Conservation (phyloP, 2,888 invertebrate species). For the Phyllotreta striolata region DNA sequence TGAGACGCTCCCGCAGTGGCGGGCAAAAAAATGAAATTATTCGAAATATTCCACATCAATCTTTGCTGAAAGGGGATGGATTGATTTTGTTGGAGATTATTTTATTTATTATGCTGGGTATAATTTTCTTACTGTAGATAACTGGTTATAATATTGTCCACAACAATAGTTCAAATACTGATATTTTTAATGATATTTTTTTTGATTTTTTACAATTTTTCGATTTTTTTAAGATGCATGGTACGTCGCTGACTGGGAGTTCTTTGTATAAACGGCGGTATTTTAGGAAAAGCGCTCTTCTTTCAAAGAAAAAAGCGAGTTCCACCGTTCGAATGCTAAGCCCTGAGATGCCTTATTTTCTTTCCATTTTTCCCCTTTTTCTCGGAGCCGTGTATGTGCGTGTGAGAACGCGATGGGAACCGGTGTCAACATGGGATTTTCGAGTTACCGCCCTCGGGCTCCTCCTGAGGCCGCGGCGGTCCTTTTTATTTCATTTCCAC, state of each 20-base stretch:
- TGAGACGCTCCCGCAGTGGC: constrained; percentile 46
- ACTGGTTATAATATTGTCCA: no score
- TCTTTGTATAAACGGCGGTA: constrained; percentile 41
- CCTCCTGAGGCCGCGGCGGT: constrained; percentile 45
- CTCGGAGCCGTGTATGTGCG: constrained; percentile 46
- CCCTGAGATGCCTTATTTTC: constrained; percentile 54
- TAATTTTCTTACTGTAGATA: no score
- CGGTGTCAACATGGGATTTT: constrained; percentile 57
- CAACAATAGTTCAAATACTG: no score
- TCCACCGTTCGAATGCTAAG: constrained; percentile 49
- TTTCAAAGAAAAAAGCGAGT: constrained; percentile 45
- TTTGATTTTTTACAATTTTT: constrained; percentile 7
- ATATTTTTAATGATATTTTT: no score
- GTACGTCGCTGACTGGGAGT: constrained; percentile 35
- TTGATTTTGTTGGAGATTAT: no score
- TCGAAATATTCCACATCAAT: no score
- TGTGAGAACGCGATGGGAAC: constrained; percentile 51
- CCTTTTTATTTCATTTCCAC: constrained; percentile 50
- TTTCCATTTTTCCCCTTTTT: constrained; percentile 53
- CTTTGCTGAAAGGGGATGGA: no score
- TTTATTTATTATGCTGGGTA: no score
- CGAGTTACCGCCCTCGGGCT: constrained; percentile 38
- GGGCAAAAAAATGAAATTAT: constrained; percentile 2
- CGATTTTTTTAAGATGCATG: not conserved
- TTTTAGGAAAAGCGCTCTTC: constrained; percentile 48